phyloP scores from a whole-genome alignment of 2,888 invertebrate species.

The Scaptomyza polygonia region DNA sequence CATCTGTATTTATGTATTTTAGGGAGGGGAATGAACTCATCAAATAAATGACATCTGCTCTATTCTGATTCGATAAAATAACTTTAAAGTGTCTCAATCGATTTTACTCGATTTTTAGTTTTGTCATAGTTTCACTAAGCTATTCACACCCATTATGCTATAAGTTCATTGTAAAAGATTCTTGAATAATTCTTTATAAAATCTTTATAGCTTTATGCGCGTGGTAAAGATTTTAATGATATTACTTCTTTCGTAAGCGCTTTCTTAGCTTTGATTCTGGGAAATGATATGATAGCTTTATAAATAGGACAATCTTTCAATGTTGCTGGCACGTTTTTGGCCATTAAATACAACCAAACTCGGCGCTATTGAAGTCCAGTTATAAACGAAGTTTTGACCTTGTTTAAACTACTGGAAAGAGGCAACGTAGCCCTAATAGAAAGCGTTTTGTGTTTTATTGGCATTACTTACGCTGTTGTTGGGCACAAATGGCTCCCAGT shows the following conservation, averaged over 20 bases:
- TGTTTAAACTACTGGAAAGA: constrained; percentile 38
- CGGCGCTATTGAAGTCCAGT: constrained; percentile 30
- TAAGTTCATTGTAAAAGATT: too few relatives aligned
- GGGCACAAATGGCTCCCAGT: constrained; percentile 62
- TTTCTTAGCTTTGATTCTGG: constrained; percentile 8
- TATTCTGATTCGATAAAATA: too few relatives aligned
- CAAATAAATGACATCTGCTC: neutral
- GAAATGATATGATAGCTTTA: constrained; percentile 9
- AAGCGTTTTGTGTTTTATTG: constrained; percentile 27
- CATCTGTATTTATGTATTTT: neutral
- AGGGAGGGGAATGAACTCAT: constrained; percentile 5
- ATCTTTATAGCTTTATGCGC: neutral
- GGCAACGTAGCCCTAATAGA: constrained; percentile 36
- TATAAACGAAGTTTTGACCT: constrained; percentile 20
- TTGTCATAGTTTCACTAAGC: too few relatives aligned
- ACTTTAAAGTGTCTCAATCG: too few relatives aligned
- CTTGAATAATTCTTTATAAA: constrained; percentile 16
- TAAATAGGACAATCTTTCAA: constrained; percentile 33
- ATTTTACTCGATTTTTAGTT: too few relatives aligned
- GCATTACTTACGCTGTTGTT: constrained; percentile 77
- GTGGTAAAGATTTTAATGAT: neutral
- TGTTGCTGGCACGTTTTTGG: constrained; percentile 32
- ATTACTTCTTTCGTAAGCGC: neutral
- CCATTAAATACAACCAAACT: constrained; percentile 50
- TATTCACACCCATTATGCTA: neutral